These are phyloP conservation scores for Apogon hyalosoma DNA, from an alignment of 2,797 vertebrate species.

Conservation along the genomic window DNA sequence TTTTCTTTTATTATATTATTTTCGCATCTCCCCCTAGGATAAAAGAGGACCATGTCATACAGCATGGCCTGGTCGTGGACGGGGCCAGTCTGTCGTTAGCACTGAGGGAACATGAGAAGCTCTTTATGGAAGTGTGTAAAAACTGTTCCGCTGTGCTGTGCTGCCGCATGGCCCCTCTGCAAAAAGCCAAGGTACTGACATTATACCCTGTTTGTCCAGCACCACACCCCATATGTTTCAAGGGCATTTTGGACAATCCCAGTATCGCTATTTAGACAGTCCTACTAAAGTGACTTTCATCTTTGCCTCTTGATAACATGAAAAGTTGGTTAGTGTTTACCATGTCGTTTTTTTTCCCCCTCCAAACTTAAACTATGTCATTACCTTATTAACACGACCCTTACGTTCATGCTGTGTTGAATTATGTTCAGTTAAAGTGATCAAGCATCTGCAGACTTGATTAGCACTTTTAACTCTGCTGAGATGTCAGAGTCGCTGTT, in stretches of 20 bases:
- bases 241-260: neutral
- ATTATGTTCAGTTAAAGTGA: neutral
- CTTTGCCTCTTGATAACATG: neutral
- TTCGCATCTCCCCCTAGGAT: constrained; percentile 81
- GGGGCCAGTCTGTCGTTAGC: constrained; percentile 96
- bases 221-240: neutral
- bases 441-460: neutral
- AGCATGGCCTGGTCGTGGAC: constrained; percentile 96
- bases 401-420: neutral
- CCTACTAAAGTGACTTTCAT: neutral
- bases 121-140: constrained; percentile 98
- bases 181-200: constrained; percentile 93
- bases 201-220: neutral
- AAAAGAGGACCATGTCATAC: constrained; percentile 95
- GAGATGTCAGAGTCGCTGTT: neutral
- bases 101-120: constrained; percentile 94
- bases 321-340: too few species aligned
- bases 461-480: neutral
- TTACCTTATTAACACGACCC: too few species aligned
- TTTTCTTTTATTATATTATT: neutral
- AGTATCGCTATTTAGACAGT: neutral
- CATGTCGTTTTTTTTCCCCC: too few species aligned
- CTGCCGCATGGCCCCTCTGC: constrained; percentile 97
- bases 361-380: too few species aligned
- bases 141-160: constrained; percentile 96